Evolutionary conservation across 2,797 vertebrate species (phyloP).

Genomic region (Fratercula arctica): DNA sequence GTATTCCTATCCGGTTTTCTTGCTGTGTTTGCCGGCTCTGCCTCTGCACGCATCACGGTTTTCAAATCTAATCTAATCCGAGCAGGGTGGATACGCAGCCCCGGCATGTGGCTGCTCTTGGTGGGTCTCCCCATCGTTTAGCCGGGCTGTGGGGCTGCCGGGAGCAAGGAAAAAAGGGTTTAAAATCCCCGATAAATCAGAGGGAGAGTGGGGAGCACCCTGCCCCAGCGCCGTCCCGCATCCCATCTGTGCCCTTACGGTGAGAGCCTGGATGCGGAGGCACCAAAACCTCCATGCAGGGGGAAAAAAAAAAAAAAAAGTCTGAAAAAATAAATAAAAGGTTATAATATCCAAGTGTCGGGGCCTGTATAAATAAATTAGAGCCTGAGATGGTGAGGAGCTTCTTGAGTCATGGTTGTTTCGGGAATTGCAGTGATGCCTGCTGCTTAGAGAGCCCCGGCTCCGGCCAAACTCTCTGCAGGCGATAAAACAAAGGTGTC

Average conservation of each 20-base stretch:
- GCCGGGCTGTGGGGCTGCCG: not conserved
- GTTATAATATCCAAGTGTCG: not conserved
- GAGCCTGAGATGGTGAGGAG: not conserved
- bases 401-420: slow-evolving; percentile 9
- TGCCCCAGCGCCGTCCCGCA: accelerated
- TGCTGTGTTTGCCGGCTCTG: not conserved
- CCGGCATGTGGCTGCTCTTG: not conserved
- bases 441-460: not conserved
- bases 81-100: not conserved
- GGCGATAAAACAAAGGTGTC: slow-evolving; percentile 4
- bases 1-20: not conserved
- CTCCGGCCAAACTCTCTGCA: slow-evolving; percentile 5
- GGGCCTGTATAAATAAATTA: not conserved
- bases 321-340: not conserved
- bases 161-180: not conserved
- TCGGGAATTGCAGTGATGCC: slow-evolving; percentile 10
- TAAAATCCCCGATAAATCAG: not conserved
- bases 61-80: slow-evolving; percentile 17
- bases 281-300: accelerated
- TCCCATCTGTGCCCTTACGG: accelerated
- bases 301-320: no score
- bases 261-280: not conserved
- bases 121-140: not conserved
- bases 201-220: not conserved
- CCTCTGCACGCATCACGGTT: not conserved